Evolutionary conservation across 1,140 invertebrate genomes (phyloP), one percentile per base, ranked within the genome.

Genomic region (Myzus persicae): DNA sequence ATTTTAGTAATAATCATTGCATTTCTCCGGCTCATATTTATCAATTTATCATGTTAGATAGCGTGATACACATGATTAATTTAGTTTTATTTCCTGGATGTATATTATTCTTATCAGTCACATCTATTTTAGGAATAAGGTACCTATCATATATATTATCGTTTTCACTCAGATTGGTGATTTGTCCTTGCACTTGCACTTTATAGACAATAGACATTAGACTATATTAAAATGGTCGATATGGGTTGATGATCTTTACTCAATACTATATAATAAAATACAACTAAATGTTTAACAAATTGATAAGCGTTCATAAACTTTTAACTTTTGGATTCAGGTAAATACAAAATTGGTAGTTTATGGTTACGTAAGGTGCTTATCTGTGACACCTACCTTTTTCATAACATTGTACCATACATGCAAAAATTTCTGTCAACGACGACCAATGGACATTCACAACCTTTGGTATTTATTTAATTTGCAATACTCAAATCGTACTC

Each of bases 101-200:
- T 31, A 51, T 40, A 44, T 85, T 20, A 82, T 38, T 40, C 40
- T 26, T 85, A 59, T 59, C 46, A 42, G 38, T 40, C 20, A 20
- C 18, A 20, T n/a, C 24, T 24, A 89, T 51, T 20, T 48, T 36
- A 44, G 22, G 42, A 40, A 11, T 8, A 24, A 84, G 36, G 42
- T 87, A n/a, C n/a, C n/a, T n/a, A 87, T 85, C 46, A 4, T 9
- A 40, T 40, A 11, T 6, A 11, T 90, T 90, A 90, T 90, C 36
- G 5, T 48, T 90, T 59, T 59, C 26, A 31, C 24, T 90, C 26
- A 42, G 51, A 90, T 90, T 59, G 26, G 38, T 38, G 14, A n/a
- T 40, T 59, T 42, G 38, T n/a, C 89, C 89, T 90, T 90, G 89
- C 89, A 90, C 88, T 90, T 90, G 88, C 88, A 90, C 89, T 90